Conservation (phyloP, 92 coral and sea anemone species). For the Actinernus sp. region DNA sequence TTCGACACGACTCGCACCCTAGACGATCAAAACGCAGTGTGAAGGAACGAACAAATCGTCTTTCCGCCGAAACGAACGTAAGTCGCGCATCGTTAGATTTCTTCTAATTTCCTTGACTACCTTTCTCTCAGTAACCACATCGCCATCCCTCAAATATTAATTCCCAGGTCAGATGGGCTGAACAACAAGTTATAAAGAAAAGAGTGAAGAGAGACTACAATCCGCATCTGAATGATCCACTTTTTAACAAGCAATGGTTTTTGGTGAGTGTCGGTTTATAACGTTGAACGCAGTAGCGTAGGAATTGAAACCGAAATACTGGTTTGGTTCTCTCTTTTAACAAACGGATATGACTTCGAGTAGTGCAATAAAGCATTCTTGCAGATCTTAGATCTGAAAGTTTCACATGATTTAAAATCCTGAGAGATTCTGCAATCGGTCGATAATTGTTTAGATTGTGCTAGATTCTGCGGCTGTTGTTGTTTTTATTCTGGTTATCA, state of each 20-base stretch:
- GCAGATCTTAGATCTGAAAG: no score
- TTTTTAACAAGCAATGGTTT: constrained; percentile 85
- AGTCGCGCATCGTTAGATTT: background rate
- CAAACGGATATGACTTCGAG: no score
- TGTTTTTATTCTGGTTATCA: no score
- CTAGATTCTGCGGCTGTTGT: no score
- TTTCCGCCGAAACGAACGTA: constrained; percentile 19
- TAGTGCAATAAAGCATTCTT: no score
- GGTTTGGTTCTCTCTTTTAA: no score
- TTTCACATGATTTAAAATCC: no score
- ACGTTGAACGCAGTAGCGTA: no score
- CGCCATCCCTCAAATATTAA: background rate
- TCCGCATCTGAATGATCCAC: constrained; percentile 65
- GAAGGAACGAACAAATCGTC: constrained; percentile 46
- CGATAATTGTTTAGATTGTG: no score
- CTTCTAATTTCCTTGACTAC: constrained; percentile 12
- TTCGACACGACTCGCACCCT: constrained; percentile 86
- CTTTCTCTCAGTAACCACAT: constrained; percentile 2
- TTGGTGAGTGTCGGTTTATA: constrained; percentile 60
- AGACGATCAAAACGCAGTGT: constrained; percentile 78
- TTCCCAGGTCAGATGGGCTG: constrained; percentile 90
- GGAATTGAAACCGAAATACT: no score
- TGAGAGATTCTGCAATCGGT: no score
- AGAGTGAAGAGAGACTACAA: constrained; percentile 76
- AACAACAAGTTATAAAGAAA: constrained; percentile 88